Base-by-base conservation (phyloP, 2,888 invertebrate species). In the Syritta pipiens region DNA sequence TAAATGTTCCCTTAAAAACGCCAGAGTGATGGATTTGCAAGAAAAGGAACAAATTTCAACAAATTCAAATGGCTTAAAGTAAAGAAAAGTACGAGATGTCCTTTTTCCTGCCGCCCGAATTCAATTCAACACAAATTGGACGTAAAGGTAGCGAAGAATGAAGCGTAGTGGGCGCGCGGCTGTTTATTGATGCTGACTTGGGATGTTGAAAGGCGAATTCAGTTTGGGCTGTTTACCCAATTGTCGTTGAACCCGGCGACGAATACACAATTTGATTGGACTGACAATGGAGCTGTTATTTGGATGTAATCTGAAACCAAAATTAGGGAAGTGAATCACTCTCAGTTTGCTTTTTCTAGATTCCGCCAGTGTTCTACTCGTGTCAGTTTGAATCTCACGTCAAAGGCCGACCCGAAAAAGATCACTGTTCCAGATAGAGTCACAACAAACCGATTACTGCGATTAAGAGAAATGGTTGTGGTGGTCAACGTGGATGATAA, bases 211-310 rank as follows among this genome's bases (percentile, higher is more conserved):
- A 48, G 12, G n/a, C 46, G 9, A 32, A 67, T 37, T 37, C 37
- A 20, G 20, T n/a, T 19, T 28, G 9, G 26, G 14, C n/a, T 32
- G 14, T 32, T 51, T 42, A 42, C n/a, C 37, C n/a, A 40, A 51
- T 51, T 14, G 19, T 32, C 35, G 17, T 51, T 44, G 24, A 53
- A 22, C 7, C 53, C 10, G n/a, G n/a, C n/a, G 35, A 53, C 42
- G 32, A 17, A 55, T 49, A 72, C 48, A 57, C 22, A 44, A 24
- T 26, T 35, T 19, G 24, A 53, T 53, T 42, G 24, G 44, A 65
- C 53, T 53, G 44, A 65, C 42, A 65, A 44, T 44, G 35, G 35
- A 51, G 44, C 44, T 53, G 53, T 44, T 51, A 42, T 51, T 42
- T 14, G 20, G 30, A 22, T n/a, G n/a, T n/a, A 51, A 49, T 63